These are phyloP conservation scores for Corythaixoides concolor DNA, from an alignment of 2,113 vertebrate genomes.

Conservation along the genomic window DNA sequence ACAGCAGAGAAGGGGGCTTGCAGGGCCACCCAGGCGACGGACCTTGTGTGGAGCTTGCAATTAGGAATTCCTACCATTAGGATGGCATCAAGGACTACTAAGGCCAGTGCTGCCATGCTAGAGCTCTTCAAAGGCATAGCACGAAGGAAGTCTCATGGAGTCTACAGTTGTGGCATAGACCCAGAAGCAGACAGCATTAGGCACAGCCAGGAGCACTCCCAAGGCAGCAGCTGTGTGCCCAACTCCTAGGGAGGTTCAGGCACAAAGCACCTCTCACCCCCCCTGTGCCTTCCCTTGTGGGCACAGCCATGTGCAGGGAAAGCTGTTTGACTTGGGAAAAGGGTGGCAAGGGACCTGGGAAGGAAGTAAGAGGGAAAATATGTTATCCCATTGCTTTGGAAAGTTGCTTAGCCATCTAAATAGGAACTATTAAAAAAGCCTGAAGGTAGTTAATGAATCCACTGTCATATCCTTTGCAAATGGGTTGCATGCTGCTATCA, in stretches of 20 bases:
- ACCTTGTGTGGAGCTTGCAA: neutral
- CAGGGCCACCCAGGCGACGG: neutral
- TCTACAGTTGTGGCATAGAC: too few species aligned
- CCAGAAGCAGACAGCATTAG: neutral
- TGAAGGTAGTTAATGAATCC: neutral
- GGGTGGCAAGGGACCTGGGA: neutral
- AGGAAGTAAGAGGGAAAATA: neutral
- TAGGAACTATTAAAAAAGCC: neutral
- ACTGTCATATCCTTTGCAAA: neutral
- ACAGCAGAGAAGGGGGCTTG: neutral
- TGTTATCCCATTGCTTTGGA: neutral
- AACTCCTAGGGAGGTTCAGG: neutral
- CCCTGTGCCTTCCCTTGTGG: neutral
- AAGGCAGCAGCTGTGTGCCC: neutral
- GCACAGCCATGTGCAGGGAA: neutral
- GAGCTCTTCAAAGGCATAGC: neutral
- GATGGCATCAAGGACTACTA: neutral
- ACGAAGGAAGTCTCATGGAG: neutral
- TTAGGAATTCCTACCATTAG: neutral
- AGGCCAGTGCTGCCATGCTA: neutral
- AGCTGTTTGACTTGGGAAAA: neutral
- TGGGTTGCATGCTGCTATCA: neutral
- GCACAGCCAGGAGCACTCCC: neutral
- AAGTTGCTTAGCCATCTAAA: neutral
- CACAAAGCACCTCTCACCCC: too few species aligned